These are phyloP conservation scores for Sialia sialis DNA, from an alignment of 2,113 vertebrate genomes.

Conservation along the genomic window DNA sequence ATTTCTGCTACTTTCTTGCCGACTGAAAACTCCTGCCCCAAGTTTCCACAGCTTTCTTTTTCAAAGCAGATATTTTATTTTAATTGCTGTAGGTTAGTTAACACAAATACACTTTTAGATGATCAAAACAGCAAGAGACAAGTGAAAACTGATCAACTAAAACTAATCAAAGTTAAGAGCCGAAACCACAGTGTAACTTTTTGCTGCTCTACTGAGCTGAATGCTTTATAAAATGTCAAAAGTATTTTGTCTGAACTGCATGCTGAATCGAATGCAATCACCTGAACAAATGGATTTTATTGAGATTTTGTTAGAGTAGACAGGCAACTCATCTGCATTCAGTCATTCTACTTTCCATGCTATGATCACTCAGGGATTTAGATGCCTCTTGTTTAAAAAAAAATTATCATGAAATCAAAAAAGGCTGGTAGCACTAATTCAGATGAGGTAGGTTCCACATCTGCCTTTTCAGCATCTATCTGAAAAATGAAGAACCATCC, in stretches of 20 bases:
- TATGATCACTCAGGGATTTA: background rate
- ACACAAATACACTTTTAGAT: background rate
- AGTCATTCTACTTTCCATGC: background rate
- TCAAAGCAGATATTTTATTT: background rate
- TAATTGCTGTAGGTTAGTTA: background rate
- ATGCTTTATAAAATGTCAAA: constrained; percentile 21
- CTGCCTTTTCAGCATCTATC: background rate
- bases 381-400: background rate
- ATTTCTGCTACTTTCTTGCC: background rate
- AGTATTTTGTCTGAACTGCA: background rate
- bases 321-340: background rate
- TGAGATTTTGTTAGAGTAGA: background rate
- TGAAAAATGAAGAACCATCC: background rate
- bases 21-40: background rate
- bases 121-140: background rate
- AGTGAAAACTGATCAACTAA: background rate
- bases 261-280: background rate
- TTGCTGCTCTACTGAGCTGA: background rate
- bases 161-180: background rate
- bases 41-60: background rate
- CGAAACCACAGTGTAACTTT: background rate
- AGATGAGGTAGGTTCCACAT: background rate
- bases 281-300: constrained; percentile 22
- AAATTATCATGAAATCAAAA: background rate
- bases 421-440: background rate